Conservation (phyloP, 2,888 invertebrate genomes). For the Eilema griseolum region DNA sequence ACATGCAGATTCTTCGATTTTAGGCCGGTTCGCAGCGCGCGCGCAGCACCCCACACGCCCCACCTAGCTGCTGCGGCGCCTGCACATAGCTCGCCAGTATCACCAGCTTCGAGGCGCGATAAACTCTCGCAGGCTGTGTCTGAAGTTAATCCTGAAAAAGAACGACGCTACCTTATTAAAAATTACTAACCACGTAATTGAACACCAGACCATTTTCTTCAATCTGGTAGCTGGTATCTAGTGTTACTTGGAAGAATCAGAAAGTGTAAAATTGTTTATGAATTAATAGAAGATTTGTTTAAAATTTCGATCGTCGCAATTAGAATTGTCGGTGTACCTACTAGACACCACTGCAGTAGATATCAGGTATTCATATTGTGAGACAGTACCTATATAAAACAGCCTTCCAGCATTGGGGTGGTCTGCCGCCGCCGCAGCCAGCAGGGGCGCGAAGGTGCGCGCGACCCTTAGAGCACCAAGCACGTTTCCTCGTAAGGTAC, state of each 20-base stretch:
- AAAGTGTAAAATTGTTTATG: no score
- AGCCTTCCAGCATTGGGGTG: constrained; percentile 88
- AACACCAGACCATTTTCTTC: background rate
- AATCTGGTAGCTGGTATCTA: background rate
- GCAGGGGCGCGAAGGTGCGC: constrained; percentile 91
- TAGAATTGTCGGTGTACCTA: background rate
- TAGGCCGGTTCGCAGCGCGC: constrained; percentile 90
- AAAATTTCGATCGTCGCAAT: background rate
- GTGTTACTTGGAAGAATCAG: background rate
- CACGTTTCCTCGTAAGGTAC: constrained; percentile 90
- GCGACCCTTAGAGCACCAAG: constrained; percentile 90
- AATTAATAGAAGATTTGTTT: background rate
- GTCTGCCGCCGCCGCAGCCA: constrained; percentile 86
- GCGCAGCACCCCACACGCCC: constrained; percentile 93
- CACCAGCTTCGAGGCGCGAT: constrained; percentile 64
- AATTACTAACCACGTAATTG: background rate
- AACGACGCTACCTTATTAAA: background rate
- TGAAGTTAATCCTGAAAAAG: constrained; percentile 74
- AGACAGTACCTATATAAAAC: constrained; percentile 88
- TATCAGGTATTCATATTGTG: background rate
- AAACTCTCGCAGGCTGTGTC: constrained; percentile 81
- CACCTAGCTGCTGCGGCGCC: constrained; percentile 88
- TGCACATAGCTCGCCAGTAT: constrained; percentile 69
- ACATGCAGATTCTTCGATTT: constrained; percentile 91
- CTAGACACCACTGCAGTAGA: background rate